Percentiles rank a stretch among this genome's conserved stretches.
phyloP scores from a whole-genome alignment of 2,797 vertebrate species.

The Tragopan temminckii region DNA sequence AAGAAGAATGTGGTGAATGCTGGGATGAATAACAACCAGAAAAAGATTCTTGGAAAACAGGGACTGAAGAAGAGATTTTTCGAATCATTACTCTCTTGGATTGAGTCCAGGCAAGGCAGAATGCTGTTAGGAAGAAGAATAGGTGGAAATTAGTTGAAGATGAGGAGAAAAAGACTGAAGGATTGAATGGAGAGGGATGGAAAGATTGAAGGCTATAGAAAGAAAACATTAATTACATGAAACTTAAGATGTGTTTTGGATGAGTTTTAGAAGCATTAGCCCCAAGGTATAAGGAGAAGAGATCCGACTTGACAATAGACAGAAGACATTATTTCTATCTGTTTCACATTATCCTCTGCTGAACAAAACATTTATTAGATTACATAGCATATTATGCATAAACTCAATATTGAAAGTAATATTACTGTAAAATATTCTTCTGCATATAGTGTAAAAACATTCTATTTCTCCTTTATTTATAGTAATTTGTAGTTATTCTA shows the following conservation, averaged over 20 bases:
- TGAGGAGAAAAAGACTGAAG: not conserved
- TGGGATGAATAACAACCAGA: not conserved
- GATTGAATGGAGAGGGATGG: not conserved
- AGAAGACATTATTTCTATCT: not conserved
- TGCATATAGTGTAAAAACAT: not conserved
- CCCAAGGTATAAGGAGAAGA: not conserved
- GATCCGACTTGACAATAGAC: not conserved
- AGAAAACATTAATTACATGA: not conserved
- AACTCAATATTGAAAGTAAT: slow-evolving; percentile 17
- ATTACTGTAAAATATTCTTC: not conserved
- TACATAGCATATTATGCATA: not conserved
- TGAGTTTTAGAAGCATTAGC: not conserved
- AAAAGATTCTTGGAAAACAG: not conserved
- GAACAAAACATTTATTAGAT: slow-evolving; percentile 15
- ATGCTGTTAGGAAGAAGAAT: not conserved
- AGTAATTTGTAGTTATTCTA: not conserved
- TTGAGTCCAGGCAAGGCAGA: not conserved
- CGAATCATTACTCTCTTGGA: not conserved
- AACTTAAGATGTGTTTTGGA: not conserved
- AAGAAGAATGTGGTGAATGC: not conserved
- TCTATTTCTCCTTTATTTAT: not conserved
- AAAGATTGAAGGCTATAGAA: not conserved
- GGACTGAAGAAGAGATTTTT: not conserved
- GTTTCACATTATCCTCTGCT: slow-evolving; percentile 12
- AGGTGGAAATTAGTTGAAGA: not conserved